phyloP scores from a whole-genome alignment of 2,797 vertebrate species.

The Pangasius krempfi region DNA sequence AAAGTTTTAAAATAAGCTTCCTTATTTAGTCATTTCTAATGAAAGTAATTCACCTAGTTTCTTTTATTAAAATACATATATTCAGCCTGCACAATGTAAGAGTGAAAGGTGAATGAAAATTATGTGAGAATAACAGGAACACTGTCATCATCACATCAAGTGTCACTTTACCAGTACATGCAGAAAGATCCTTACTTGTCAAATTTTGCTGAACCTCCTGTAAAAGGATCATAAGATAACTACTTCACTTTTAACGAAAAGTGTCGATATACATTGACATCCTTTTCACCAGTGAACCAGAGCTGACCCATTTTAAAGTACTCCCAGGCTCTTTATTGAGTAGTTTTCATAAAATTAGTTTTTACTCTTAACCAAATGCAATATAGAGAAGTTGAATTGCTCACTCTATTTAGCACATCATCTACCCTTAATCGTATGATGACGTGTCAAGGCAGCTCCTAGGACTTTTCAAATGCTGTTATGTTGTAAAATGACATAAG shows the following conservation, averaged over 20 bases:
- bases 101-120: background rate
- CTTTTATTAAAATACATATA: slow-evolving; percentile 7
- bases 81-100: background rate
- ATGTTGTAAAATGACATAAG: background rate
- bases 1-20: background rate
- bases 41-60: background rate
- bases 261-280: slow-evolving; percentile 8
- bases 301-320: slow-evolving; percentile 42
- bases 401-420: slow-evolving; percentile 18
- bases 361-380: slow-evolving; percentile 17
- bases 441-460: background rate
- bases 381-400: slow-evolving; percentile 14
- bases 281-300: slow-evolving; percentile 38
- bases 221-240: background rate
- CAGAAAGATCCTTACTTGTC: background rate
- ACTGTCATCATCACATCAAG: background rate
- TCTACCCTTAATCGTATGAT: background rate
- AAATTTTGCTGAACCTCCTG: background rate
- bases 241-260: background rate
- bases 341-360: background rate
- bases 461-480: background rate
- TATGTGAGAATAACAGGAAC: background rate
- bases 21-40: background rate
- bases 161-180: background rate
- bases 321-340: slow-evolving; percentile 14